Percentiles rank a stretch among this genome's conserved stretches.
Conservation (phyloP, 1,140 invertebrate genomes). For the Anastrepha obliqua region DNA sequence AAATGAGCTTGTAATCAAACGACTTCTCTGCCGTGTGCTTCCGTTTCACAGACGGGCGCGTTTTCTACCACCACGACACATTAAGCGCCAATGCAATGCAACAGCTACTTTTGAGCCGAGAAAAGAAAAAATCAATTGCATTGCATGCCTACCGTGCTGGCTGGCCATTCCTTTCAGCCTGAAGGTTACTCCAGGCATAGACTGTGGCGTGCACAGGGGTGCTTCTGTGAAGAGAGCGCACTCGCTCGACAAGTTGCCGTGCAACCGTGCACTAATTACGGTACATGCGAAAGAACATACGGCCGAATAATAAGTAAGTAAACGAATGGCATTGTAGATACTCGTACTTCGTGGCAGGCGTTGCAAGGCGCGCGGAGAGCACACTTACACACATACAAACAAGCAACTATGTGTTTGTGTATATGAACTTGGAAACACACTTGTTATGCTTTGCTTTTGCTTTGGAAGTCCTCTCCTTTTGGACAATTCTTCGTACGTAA, state of each 20-base stretch:
- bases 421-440: not conserved
- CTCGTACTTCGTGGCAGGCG: not conserved
- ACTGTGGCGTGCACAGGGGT: not conserved
- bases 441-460: not conserved
- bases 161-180: not conserved
- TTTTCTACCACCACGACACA: too few relatives aligned
- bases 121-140: constrained; percentile 24
- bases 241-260: constrained; percentile 9
- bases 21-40: not conserved
- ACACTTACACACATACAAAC: not conserved
- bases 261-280: constrained; percentile 6
- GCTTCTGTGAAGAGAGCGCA: not conserved
- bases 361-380: not conserved
- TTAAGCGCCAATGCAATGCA: not conserved
- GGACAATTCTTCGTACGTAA: not conserved
- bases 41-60: too few relatives aligned
- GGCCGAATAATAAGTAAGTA: not conserved
- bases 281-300: constrained; percentile 17
- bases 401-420: not conserved
- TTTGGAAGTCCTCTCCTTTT: not conserved
- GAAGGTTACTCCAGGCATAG: not conserved
- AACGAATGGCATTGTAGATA: not conserved
- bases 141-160: not conserved
- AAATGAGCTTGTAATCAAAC: not conserved
- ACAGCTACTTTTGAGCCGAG: constrained; percentile 1